A percentile compares a stretch with the other conserved stretches of the same genome.
Evolutionary conservation across 2,797 vertebrate genomes (phyloP).

Genomic region (Taeniopygia guttata): DNA sequence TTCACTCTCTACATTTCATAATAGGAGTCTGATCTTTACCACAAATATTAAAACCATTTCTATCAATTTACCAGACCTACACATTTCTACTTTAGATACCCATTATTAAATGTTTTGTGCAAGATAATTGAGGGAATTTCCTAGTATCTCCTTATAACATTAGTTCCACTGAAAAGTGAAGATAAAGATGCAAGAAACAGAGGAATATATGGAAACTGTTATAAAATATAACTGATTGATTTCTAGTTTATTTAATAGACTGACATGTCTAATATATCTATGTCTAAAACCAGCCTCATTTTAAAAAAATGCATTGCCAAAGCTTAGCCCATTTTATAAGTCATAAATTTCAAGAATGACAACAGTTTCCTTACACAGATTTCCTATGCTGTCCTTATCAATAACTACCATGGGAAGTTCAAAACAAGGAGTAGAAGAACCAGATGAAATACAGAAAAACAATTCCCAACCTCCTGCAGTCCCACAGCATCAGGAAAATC

Average conservation of each 20-base stretch:
- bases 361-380: neutral
- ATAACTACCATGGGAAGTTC: neutral
- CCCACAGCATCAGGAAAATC: neutral
- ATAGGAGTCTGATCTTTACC: neutral
- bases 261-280: neutral
- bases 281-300: neutral
- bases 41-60: slow-evolving; percentile 7
- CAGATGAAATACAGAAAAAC: neutral
- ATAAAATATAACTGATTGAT: slow-evolving; percentile 38
- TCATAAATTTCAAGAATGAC: neutral
- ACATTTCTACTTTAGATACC: neutral
- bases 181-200: neutral
- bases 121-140: slow-evolving; percentile 48
- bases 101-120: neutral
- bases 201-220: neutral
- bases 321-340: neutral
- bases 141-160: slow-evolving; percentile 18
- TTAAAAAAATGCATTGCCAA: neutral
- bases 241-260: slow-evolving; percentile 32
- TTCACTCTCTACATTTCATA: neutral
- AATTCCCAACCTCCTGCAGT: neutral
- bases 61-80: neutral
- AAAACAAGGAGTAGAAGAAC: neutral
- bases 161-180: slow-evolving; percentile 34
- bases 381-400: neutral